Evolutionary conservation across 35 echinoderm and acorn worm genomes (phyloP).

Genomic region (Amphiura filiformis): DNA sequence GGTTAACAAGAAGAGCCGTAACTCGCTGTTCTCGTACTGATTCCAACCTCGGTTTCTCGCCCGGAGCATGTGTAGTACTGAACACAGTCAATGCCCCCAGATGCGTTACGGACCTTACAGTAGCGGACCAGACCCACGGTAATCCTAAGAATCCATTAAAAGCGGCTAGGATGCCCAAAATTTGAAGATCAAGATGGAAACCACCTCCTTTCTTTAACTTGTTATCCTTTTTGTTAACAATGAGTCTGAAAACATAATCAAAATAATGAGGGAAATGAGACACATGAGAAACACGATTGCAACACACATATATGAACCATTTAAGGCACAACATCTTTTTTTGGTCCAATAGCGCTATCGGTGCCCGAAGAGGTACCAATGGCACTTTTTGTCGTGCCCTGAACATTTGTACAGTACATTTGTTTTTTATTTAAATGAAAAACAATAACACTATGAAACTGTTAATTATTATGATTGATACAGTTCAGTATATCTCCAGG

Average conservation of each 20-base stretch:
- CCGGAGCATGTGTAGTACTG: conserved; percentile 70
- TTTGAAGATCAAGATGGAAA: conserved; percentile 64
- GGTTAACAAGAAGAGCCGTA: conserved; percentile 55
- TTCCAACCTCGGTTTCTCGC: conserved; percentile 63
- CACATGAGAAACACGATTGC: no score
- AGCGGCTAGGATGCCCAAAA: conserved; percentile 55
- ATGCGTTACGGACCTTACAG: conserved; percentile 77
- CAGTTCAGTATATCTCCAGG: no score
- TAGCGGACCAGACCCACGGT: conserved; percentile 72
- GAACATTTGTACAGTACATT: no score
- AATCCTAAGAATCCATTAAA: conserved; percentile 60
- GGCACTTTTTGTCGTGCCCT: no score
- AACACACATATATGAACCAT: no score
- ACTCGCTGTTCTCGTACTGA: conserved; percentile 68
- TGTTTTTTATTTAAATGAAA: no score
- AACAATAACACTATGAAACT: no score
- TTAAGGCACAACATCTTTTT: no score
- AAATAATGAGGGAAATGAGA: no score
- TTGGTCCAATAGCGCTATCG: no score
- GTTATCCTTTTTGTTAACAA: conserved; percentile 85
- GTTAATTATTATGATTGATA: no score
- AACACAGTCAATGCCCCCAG: conserved; percentile 59
- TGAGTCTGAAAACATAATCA: conserved; percentile 43
- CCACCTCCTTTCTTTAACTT: conserved; percentile 66
- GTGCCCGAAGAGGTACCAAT: no score